A percentile compares a stretch with the other conserved stretches of the same genome.
Conservation (phyloP, 2,797 vertebrate genomes). For the Hydrophis major region DNA sequence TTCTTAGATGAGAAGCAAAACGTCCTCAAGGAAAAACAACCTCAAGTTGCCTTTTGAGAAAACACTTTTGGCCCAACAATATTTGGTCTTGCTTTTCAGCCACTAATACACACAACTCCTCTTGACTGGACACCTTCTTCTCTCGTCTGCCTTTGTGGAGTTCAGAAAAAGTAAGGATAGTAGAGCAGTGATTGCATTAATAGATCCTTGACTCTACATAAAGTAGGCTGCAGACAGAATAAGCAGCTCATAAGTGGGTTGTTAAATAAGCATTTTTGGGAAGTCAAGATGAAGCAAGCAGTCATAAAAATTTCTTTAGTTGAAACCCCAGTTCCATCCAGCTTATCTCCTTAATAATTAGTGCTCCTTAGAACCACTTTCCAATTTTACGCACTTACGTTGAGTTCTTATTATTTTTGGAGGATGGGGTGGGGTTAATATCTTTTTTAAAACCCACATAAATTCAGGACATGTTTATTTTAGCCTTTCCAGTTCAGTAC, state of each 20-base stretch:
- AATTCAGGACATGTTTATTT: conserved; percentile 14
- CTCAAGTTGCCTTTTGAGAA: neutral
- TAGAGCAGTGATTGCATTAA: neutral
- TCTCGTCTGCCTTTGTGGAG: neutral
- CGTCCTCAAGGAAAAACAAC: neutral
- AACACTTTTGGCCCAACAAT: neutral
- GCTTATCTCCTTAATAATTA: conserved; percentile 24
- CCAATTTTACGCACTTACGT: conserved; percentile 22
- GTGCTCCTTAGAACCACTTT: conserved; percentile 25
- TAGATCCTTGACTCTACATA: neutral
- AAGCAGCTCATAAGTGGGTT: conserved; percentile 51
- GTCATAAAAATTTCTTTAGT: conserved; percentile 37
- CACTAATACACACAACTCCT: neutral
- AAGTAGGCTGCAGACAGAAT: conserved; percentile 22
- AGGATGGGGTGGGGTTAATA: neutral
- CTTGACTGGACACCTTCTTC: neutral
- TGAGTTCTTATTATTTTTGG: conserved; percentile 15
- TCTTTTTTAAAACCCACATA: neutral
- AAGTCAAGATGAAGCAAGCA: conserved; percentile 14
- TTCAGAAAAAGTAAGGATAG: neutral
- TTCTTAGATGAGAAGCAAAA: too few relatives aligned
- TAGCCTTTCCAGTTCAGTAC: neutral
- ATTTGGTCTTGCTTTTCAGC: neutral
- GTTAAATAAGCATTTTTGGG: conserved; percentile 49
- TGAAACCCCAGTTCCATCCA: conserved; percentile 20